Percentiles rank a stretch among this genome's conserved stretches.
Conservation (phyloP, 2,888 invertebrate species). For the Drosophila koepferae region DNA sequence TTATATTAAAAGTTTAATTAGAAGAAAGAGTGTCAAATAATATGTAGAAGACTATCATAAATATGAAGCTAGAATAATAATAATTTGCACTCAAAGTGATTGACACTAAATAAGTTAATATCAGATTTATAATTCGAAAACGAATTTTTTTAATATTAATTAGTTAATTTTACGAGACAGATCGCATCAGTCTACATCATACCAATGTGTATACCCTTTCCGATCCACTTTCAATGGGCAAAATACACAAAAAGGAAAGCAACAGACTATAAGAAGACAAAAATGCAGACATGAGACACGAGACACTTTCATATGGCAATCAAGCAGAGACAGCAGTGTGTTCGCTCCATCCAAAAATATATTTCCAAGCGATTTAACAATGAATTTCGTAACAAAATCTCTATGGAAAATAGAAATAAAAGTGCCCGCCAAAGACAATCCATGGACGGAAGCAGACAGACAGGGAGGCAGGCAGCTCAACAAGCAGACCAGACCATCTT, state of each 20-base stretch:
- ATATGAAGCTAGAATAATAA: too few relatives aligned
- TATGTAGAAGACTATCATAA: too few relatives aligned
- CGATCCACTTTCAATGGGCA: neutral
- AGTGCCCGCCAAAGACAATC: conserved; percentile 43
- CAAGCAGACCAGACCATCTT: conserved; percentile 22
- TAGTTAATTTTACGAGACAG: too few relatives aligned
- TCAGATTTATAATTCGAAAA: neutral
- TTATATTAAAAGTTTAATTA: too few relatives aligned
- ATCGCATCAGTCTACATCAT: neutral
- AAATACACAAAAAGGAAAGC: neutral
- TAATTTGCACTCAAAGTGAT: too few relatives aligned
- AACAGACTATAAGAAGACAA: conserved; percentile 22
- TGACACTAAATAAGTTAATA: neutral
- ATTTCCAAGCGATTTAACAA: conserved; percentile 76
- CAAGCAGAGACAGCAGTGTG: conserved; percentile 31
- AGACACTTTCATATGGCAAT: conserved; percentile 54
- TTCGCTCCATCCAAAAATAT: conserved; percentile 39
- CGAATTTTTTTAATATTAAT: too few relatives aligned
- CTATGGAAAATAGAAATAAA: conserved; percentile 63
- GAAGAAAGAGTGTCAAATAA: too few relatives aligned
- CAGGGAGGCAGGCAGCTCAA: conserved; percentile 10
- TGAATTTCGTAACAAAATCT: conserved; percentile 60
- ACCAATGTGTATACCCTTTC: neutral
- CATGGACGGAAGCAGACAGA: conserved; percentile 15
- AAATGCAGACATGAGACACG: conserved; percentile 25